Percentiles rank a stretch among this genome's conserved stretches.
These are phyloP conservation scores for Drosophila subpulchrella DNA, from an alignment of 1,140 invertebrate species.

Conservation along the genomic window DNA sequence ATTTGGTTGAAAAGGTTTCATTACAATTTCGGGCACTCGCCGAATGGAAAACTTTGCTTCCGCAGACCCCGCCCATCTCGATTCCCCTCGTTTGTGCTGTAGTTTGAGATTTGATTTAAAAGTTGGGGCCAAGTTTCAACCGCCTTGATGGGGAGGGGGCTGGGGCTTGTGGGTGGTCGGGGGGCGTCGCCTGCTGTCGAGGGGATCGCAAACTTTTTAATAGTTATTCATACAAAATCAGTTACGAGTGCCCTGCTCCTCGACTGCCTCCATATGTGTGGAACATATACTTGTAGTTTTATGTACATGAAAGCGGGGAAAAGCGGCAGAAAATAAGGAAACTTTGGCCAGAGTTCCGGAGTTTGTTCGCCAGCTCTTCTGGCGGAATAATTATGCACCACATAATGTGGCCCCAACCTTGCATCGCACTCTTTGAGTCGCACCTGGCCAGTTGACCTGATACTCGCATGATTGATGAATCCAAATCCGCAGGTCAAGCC, in stretches of 20 bases:
- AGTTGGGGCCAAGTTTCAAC: conserved; percentile 39
- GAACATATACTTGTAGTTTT: conserved; percentile 17
- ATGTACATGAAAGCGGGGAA: conserved; percentile 18
- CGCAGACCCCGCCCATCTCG: background rate
- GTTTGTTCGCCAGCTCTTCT: conserved; percentile 21
- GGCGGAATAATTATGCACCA: conserved; percentile 32
- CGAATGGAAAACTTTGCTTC: conserved; percentile 59
- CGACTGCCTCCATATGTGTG: background rate
- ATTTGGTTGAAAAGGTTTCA: conserved; percentile 60
- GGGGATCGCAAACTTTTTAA: conserved; percentile 71
- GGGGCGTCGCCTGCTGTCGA: conserved; percentile 2
- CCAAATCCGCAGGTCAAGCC: too few species aligned
- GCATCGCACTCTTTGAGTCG: background rate
- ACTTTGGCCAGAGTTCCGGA: conserved; percentile 47
- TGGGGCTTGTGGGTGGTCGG: background rate
- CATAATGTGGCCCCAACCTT: background rate
- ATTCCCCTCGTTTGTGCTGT: background rate
- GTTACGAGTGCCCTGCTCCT: conserved; percentile 54
- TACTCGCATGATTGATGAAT: conserved; percentile 21
- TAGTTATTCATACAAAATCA: conserved; percentile 80
- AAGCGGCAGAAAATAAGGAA: conserved; percentile 19
- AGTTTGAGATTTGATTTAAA: conserved; percentile 50
- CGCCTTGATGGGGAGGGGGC: conserved; percentile 1
- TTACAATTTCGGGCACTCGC: conserved; percentile 44
- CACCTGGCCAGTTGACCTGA: conserved; percentile 23